Base-by-base conservation (phyloP, 2,797 vertebrate genomes). In the Anguilla megastoma region DNA sequence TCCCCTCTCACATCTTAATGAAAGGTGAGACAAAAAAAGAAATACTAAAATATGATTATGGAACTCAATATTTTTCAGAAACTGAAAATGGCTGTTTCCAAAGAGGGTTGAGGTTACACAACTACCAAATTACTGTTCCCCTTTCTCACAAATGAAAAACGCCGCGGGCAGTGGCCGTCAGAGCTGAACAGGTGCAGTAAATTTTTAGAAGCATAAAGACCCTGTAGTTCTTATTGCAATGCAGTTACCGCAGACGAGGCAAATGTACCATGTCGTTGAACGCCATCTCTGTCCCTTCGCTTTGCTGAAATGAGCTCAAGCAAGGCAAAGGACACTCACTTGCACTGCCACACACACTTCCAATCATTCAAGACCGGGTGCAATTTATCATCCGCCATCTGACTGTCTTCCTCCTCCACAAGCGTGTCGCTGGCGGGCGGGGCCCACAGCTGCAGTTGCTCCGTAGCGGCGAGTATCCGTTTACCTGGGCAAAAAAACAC, bases 271-370 rank as follows among this genome's bases (percentile, higher is more conserved):
- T 21, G 24, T 24, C 2, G 30, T 56, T 27, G 2, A 74, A 52
- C 2, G 4, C 27, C 8, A 14, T 30, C 66, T 74, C 48, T 86
- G 9, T 74, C 69, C 48, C 21, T 14, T 82, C 45, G 3, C 24
- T 50, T n/a, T 9, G 18, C 45, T 24, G 41, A 82, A 82, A 82
- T 50, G 45, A 82, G 45, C 41, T 50, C 45, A 50, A 9, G 41
- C 41, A 5, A 84, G 30, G 18, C 5, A 60, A 86, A 82, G 21
- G 41, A 18, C 87, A 94, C 95, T 95, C 94, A 99, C 98, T 97
- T 99, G 98, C 98, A 99, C 93, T 99, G 97, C 98, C 98, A 99
- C 93, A 98, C 91, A 92, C 98, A 99, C 91, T 97, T 99, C 98
- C 98, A 99, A 94, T 99, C 98, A 92, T 95, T 99, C 90, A 99